phyloP scores from a whole-genome alignment of 2,797 vertebrate genomes.

The Syndactyla subalaris region DNA sequence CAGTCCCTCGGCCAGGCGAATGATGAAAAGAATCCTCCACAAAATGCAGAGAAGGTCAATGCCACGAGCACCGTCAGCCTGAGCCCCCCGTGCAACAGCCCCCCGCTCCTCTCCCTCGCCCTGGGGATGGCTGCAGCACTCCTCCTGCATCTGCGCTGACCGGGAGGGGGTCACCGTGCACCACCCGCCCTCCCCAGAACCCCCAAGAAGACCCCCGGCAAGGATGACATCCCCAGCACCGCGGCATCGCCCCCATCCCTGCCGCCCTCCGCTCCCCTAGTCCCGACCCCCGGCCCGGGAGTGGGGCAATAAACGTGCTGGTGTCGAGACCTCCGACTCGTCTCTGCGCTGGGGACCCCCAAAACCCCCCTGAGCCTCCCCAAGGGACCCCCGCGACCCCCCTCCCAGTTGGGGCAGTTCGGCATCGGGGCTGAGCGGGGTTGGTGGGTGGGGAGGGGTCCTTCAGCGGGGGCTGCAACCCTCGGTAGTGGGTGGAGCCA shows the following conservation, averaged over 20 bases:
- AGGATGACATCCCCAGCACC: rapidly evolving
- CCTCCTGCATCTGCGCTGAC: not conserved
- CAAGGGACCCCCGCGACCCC: too few relatives aligned
- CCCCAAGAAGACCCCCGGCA: too few relatives aligned
- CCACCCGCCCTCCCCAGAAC: rapidly evolving
- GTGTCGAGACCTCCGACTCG: too few relatives aligned
- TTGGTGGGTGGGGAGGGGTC: rapidly evolving
- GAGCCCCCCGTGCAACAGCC: not conserved
- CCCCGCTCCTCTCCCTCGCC: not conserved
- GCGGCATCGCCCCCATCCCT: rapidly evolving
- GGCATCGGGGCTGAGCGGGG: too few relatives aligned
- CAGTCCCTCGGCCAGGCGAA: not conserved
- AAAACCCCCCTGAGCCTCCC: too few relatives aligned
- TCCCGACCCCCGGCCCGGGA: rapidly evolving
- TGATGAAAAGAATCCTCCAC: rapidly evolving
- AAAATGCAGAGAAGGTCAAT: rapidly evolving
- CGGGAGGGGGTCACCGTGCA: rapidly evolving
- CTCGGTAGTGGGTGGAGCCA: not conserved
- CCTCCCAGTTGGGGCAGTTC: not conserved
- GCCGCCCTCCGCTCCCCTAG: not conserved
- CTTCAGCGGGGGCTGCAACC: rapidly evolving
- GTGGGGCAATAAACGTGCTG: not conserved
- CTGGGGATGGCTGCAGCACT: not conserved
- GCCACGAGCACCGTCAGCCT: rapidly evolving
- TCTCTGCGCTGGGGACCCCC: not conserved